Conservation (phyloP, 2,113 vertebrate species). For the Percopsis transmontana region DNA sequence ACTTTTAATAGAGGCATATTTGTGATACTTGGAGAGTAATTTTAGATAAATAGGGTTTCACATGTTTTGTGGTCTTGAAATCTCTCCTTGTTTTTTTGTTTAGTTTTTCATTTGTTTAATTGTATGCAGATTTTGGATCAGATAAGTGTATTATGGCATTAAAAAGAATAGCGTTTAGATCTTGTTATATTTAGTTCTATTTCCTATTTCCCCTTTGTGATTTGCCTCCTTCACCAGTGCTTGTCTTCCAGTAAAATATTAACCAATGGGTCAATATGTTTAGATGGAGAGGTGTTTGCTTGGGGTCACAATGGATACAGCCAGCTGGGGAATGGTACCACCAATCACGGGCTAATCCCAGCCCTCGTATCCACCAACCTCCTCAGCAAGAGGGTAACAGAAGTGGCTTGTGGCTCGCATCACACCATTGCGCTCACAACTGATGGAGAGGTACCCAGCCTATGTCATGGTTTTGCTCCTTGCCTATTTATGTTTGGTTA, state of each 20-base stretch:
- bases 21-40: background rate
- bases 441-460: conserved; percentile 88
- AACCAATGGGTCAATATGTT: conserved; percentile 44
- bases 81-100: background rate
- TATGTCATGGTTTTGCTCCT: background rate
- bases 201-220: background rate
- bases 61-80: background rate
- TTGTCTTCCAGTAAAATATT: conserved; percentile 31
- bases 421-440: conserved; percentile 93
- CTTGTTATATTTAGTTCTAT: background rate
- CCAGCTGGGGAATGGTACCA: conserved; percentile 94
- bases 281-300: conserved; percentile 95
- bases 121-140: background rate
- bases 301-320: conserved; percentile 99
- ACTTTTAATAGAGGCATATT: background rate
- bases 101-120: background rate
- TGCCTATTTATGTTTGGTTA: background rate
- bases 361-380: conserved; percentile 94
- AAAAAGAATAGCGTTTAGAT: background rate
- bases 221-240: background rate
- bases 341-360: conserved; percentile 87
- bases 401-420: conserved; percentile 96
- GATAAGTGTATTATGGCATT: background rate
- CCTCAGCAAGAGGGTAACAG: conserved; percentile 89
- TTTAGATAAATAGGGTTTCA: too few relatives aligned